Base-by-base conservation (phyloP, 2,888 invertebrate genomes). In the Hirtodrosophila duncani region DNA sequence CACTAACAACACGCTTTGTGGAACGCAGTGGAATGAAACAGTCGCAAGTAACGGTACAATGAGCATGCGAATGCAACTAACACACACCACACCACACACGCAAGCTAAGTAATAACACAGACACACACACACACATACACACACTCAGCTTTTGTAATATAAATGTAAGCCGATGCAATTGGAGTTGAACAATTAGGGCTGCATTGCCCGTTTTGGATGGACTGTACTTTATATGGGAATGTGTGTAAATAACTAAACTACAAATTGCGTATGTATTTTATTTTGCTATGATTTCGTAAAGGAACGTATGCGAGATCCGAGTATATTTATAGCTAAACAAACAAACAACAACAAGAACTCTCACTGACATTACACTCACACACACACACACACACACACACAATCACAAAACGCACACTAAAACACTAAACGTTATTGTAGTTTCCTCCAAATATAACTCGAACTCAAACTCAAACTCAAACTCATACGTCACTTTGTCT, bases 21-120 rank as follows among this genome's bases (percentile, higher is more conserved):
- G 68, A 71, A 57, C 68, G 60, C 43, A 49, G 31, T 62, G 67
- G 63, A 67, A 63, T 67, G 46, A 53, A 63, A 60, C 50, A 59
- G 27, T n/a, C 9, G 20, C 46, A 31, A 51, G 55, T 43, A 24
- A 37, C 46, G 44, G 34, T n/a, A n/a, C n/a, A n/a, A n/a, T 37
- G 45, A 55, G 68, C 67, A 67, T 67, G 68, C 50, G n/a, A n/a
- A n/a, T n/a, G 46, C 36, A 20, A 63, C 44, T 27, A 43, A 30
- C 50, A 44, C 60, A 44, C 9, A 36, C 18, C 27, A 39, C 9
- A n/a, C 14, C 31, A 50, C 16, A 14, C 16, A 27, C 26, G 39
- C 16, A 36, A 52, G 27, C 34, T 18, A 24, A 36, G 10, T 10
- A 14, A 36, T n/a, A 37, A 8, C 34, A 36, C 34, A 44, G 7